Evolutionary conservation across 2,888 invertebrate species (phyloP).

Genomic region (Muscina levida): DNA sequence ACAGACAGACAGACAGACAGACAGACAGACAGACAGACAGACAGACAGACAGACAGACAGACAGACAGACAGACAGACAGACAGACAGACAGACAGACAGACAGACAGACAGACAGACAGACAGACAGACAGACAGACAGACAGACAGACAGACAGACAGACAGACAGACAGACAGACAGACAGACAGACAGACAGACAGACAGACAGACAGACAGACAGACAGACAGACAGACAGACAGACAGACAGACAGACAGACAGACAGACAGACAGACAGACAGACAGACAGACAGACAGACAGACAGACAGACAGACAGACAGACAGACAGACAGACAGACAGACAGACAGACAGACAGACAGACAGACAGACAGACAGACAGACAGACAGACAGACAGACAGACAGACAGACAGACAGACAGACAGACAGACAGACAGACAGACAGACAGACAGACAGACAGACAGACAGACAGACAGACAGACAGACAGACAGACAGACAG

Average conservation of each 20-base stretch:
- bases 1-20: conserved; percentile 13
- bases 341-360: not conserved
- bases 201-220: conserved; percentile 6
- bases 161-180: conserved; percentile 16
- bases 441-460: not conserved
- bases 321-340: not conserved
- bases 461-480: not conserved
- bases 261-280: not conserved
- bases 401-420: not conserved
- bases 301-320: not conserved
- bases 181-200: conserved; percentile 16
- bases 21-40: conserved; percentile 16
- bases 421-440: not conserved
- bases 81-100: conserved; percentile 16
- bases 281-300: not conserved
- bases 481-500: not conserved
- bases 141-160: conserved; percentile 16
- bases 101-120: conserved; percentile 16
- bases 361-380: not conserved
- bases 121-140: conserved; percentile 16
- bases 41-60: conserved; percentile 16
- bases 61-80: conserved; percentile 16
- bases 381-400: not conserved
- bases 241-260: not conserved
- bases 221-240: not conserved